Percentiles rank a stretch among this genome's conserved stretches.
Evolutionary conservation across 2,113 vertebrate species (phyloP).

Genomic region (Triplophysa siluroides): DNA sequence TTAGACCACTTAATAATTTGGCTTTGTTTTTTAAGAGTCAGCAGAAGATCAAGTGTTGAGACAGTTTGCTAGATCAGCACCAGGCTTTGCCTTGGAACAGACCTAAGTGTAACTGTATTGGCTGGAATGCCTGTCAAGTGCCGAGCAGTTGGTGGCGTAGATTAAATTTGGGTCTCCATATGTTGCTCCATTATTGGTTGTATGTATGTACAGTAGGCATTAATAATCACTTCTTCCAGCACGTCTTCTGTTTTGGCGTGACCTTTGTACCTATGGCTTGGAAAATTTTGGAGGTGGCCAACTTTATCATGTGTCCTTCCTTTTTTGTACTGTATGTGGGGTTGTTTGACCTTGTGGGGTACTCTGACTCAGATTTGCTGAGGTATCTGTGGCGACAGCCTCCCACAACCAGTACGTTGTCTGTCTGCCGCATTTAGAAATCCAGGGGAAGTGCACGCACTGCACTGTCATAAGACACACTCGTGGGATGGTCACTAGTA

Average conservation of each 20-base stretch:
- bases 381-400: constrained; percentile 56
- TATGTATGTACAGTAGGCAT: too few species aligned
- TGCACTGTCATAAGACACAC: constrained; percentile 68
- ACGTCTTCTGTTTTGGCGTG: background rate
- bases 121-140: constrained; percentile 9
- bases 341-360: constrained; percentile 42
- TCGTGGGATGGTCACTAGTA: constrained; percentile 63
- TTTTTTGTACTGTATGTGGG: constrained; percentile 53
- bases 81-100: constrained; percentile 4
- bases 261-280: constrained; percentile 46
- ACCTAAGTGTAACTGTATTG: background rate
- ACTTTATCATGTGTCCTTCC: constrained; percentile 24
- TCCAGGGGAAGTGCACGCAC: constrained; percentile 53
- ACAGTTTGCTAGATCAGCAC: constrained; percentile 1
- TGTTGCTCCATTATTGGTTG: background rate
- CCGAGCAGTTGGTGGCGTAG: constrained; percentile 1
- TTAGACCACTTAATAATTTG: constrained; percentile 13
- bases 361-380: constrained; percentile 57
- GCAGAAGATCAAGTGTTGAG: constrained; percentile 28
- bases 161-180: background rate
- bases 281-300: constrained; percentile 53
- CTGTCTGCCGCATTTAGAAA: constrained; percentile 50
- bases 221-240: background rate
- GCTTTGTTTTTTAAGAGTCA: constrained; percentile 34
- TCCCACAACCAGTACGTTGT: constrained; percentile 54